These are phyloP conservation scores for Epizoanthus ramosus DNA, from an alignment of 92 coral and sea anemone species.

Conservation along the genomic window DNA sequence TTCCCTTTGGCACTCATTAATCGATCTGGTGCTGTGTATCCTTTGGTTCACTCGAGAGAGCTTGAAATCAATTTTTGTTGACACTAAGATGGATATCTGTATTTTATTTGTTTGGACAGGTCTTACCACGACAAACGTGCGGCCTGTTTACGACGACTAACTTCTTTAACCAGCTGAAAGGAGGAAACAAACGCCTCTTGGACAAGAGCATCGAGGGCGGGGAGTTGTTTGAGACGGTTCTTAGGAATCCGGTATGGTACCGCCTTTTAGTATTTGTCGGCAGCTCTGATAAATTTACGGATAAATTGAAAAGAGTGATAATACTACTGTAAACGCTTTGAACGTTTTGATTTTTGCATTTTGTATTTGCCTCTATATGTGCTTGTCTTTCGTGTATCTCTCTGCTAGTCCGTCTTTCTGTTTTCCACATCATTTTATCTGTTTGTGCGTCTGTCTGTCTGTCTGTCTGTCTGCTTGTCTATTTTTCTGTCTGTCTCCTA, in stretches of 20 bases:
- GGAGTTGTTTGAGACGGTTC: constrained; percentile 85
- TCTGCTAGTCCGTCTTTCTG: too few species aligned
- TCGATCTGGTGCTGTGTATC: background rate
- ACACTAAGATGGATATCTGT: background rate
- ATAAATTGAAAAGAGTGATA: too few species aligned
- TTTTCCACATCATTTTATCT: too few species aligned
- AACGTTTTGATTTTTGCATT: too few species aligned
- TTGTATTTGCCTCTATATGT: too few species aligned
- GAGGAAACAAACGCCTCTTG: constrained; percentile 78
- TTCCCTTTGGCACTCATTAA: background rate
- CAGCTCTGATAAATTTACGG: too few species aligned
- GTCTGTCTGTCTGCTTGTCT: too few species aligned
- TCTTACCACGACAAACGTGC: constrained; percentile 96
- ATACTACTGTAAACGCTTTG: too few species aligned
- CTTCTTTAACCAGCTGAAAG: constrained; percentile 84
- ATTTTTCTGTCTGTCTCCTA: too few species aligned
- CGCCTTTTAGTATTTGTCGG: too few species aligned
- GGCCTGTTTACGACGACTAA: constrained; percentile 93
- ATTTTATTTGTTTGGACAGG: constrained; percentile 44
- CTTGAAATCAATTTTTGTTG: background rate
- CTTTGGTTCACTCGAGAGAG: background rate
- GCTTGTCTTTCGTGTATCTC: too few species aligned
- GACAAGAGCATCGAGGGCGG: constrained; percentile 94
- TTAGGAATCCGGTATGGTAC: constrained; percentile 80
- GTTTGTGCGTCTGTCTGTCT: too few species aligned